A percentile compares a stretch with the other conserved stretches of the same genome.
phyloP scores from a whole-genome alignment of 2,797 vertebrate species.

The Argyrosomus regius region DNA sequence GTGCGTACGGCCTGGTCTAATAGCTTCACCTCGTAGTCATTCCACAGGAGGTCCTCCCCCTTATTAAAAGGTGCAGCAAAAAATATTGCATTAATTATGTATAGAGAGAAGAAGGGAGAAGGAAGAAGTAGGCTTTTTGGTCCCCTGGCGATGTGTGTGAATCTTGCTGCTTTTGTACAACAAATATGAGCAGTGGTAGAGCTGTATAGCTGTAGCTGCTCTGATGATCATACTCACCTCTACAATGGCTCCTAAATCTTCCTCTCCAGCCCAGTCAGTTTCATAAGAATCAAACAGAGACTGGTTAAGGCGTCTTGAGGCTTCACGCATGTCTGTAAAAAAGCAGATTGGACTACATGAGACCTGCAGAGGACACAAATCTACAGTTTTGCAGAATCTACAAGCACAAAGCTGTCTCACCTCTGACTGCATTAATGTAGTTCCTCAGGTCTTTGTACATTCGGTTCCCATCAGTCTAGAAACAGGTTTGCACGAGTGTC shows the following conservation, averaged over 20 bases:
- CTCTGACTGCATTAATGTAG: conserved; percentile 91
- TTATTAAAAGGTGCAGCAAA: conserved; percentile 67
- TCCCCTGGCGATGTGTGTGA: conserved; percentile 9
- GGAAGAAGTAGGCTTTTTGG: not conserved
- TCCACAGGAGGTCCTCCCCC: conserved; percentile 96
- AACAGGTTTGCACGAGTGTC: conserved; percentile 10
- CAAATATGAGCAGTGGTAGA: not conserved
- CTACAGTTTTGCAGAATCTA: conserved; percentile 18
- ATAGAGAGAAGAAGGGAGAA: conserved; percentile 10
- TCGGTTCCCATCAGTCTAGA: conserved; percentile 90
- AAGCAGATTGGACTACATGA: not conserved
- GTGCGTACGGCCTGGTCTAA: conserved; percentile 90
- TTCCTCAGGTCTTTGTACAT: conserved; percentile 93
- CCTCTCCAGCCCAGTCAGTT: conserved; percentile 88
- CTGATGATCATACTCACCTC: conserved; percentile 80
- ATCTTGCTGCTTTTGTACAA: conserved; percentile 27
- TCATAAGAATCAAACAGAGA: conserved; percentile 93
- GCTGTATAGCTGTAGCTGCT: not conserved
- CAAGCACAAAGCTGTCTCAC: conserved; percentile 70
- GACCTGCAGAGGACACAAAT: conserved; percentile 34
- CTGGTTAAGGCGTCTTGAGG: conserved; percentile 91
- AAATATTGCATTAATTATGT: conserved; percentile 56
- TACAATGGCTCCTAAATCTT: conserved; percentile 89
- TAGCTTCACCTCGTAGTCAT: conserved; percentile 94
- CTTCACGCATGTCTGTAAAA: conserved; percentile 92